Evolutionary conservation across 2,113 vertebrate species (phyloP), one percentile per base, ranked within the genome.

Genomic region (Nerophis ophidion): DNA sequence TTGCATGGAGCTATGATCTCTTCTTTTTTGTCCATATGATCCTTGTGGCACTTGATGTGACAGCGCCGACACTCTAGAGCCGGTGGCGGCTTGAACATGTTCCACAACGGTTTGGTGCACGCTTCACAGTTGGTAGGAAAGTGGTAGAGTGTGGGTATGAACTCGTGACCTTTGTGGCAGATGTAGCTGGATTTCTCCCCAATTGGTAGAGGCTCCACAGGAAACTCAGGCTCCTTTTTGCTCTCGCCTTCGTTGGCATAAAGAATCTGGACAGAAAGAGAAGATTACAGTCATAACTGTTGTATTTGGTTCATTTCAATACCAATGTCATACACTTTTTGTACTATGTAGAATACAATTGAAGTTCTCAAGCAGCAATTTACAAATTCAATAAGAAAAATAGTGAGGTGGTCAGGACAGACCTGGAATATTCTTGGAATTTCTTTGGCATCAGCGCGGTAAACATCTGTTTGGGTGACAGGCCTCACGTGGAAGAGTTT

Each of bases 361-460:
- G 8, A 50, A 48, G n/a, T 11, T 1, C 5, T 33, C n/a, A 45
- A 4, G 7, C 17, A 26, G 26, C 49, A 51, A 51, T 26, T 26
- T 8, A 47, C 5, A 57, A 46, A 8, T 11, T 17, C 14, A 35
- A 5, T 12, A 19, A 50, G 6, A 34, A 45, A 60, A 59, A 44
- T 13, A 47, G 13, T n/a, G 2, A 1, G 19, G 13, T 36, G 6
- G 8, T 40, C 9, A 15, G 44, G 42, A 36, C 75, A 52, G 16
- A 97, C 97, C 94, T 99, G 97, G 79, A 99, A 99, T 91, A 99
- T 99, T 86, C 95, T 92, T 38, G 97, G 97, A 80, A 99, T 99
- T 80, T 99, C 96, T 88, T 98, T 98, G 86, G 94, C 86, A 71
- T 99, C 96, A 33, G 97, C 96, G 49, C 97, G 93, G 85, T 99